phyloP scores from a whole-genome alignment of 2,113 vertebrate genomes.

The Sarotherodon lohbergeri region DNA sequence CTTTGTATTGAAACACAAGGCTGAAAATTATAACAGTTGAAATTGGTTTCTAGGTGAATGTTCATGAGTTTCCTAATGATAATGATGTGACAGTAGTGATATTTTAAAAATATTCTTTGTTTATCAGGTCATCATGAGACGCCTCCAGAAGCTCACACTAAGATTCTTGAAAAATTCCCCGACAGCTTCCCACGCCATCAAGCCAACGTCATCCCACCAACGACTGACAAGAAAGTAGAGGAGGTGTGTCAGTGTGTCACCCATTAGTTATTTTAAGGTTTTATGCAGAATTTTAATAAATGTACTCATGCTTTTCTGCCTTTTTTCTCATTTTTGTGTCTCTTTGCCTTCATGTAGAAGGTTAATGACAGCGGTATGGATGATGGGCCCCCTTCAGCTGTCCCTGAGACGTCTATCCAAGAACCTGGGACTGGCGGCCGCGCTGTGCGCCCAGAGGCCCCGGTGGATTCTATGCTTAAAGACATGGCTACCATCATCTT shows the following conservation, averaged over 20 bases:
- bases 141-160: slow-evolving; percentile 86
- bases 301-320: background rate
- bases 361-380: slow-evolving; percentile 83
- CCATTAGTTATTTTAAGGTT: background rate
- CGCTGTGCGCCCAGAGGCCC: slow-evolving; percentile 74
- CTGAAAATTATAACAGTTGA: background rate
- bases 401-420: slow-evolving; percentile 75
- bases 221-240: slow-evolving; percentile 81
- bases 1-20: background rate
- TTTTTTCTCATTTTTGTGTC: background rate
- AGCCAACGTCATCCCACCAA: slow-evolving; percentile 87
- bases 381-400: slow-evolving; percentile 59
- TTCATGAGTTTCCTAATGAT: background rate
- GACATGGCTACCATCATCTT: slow-evolving; percentile 96
- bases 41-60: background rate
- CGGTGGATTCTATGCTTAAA: slow-evolving; percentile 90
- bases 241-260: slow-evolving; percentile 49
- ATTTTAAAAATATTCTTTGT: background rate
- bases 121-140: slow-evolving; percentile 90
- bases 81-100: background rate
- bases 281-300: background rate
- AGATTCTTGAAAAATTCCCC: slow-evolving; percentile 91
- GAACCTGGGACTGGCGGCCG: slow-evolving; percentile 66
- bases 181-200: slow-evolving; percentile 83
- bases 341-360: slow-evolving; percentile 54